phyloP scores from a whole-genome alignment of 2,888 invertebrate genomes.

The Lasius fuliginosus region DNA sequence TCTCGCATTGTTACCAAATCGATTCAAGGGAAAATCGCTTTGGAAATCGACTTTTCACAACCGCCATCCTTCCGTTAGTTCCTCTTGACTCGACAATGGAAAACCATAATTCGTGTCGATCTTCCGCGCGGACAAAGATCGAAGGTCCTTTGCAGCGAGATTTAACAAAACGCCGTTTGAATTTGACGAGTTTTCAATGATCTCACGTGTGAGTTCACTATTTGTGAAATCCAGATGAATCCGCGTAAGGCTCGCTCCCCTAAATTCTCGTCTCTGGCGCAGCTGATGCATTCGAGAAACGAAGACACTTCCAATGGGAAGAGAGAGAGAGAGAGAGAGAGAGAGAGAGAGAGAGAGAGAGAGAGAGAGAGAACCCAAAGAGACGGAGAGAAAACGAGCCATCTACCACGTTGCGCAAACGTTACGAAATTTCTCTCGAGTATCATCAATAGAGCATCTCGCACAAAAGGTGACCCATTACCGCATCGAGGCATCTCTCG shows the following conservation, averaged over 20 bases:
- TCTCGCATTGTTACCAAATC: constrained; percentile 33
- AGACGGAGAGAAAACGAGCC: constrained; percentile 45
- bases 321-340: too few species aligned
- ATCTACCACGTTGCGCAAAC: constrained; percentile 72
- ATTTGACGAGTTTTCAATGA: constrained; percentile 55
- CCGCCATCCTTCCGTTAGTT: neutral
- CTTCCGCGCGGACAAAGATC: constrained; percentile 67
- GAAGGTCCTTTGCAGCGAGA: constrained; percentile 63
- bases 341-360: too few species aligned
- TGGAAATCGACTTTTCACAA: neutral
- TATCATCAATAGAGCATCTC: constrained; percentile 76
- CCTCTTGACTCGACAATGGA: constrained; percentile 66
- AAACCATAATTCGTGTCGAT: constrained; percentile 67
- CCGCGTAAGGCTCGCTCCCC: constrained; percentile 15
- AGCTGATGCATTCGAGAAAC: constrained; percentile 45
- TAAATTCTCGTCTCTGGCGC: constrained; percentile 47
- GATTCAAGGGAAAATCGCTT: constrained; percentile 22
- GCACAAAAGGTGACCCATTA: constrained; percentile 78
- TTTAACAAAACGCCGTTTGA: constrained; percentile 43
- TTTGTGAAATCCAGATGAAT: constrained; percentile 40
- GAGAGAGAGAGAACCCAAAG: too few species aligned
- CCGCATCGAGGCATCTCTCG: constrained; percentile 77
- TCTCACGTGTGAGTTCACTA: constrained; percentile 46
- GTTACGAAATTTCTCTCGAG: constrained; percentile 78
- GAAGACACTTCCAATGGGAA: constrained; percentile 61